A percentile compares a stretch with the other conserved stretches of the same genome.
phyloP scores from a whole-genome alignment of 2,888 invertebrate genomes.

The Hirtodrosophila confusa region DNA sequence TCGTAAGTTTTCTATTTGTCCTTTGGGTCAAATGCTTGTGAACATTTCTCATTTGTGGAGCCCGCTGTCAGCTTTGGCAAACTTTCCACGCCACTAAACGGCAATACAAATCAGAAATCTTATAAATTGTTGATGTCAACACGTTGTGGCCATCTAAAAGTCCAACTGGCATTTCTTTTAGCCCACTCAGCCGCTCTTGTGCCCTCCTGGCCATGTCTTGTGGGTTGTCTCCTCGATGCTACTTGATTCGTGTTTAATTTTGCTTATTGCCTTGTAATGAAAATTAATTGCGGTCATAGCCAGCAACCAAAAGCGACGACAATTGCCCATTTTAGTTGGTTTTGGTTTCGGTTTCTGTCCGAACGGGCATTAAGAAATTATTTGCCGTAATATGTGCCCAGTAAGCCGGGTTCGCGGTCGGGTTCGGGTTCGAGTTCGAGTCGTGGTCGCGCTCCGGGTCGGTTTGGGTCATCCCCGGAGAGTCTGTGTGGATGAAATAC shows the following conservation, averaged over 20 bases:
- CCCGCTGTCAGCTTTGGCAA: neutral
- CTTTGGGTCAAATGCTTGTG: slow-evolving; percentile 9
- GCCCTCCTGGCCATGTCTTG: neutral
- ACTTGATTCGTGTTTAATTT: slow-evolving; percentile 74
- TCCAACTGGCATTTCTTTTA: neutral
- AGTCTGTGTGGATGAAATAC: slow-evolving; percentile 45
- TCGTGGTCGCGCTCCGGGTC: neutral
- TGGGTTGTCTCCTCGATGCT: slow-evolving; percentile 9
- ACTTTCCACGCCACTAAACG: slow-evolving; percentile 5
- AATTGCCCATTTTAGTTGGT: slow-evolving; percentile 21
- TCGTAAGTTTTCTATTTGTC: slow-evolving; percentile 15
- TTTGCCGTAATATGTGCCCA: slow-evolving; percentile 37
- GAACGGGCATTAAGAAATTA: slow-evolving; percentile 49
- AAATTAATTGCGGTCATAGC: slow-evolving; percentile 68
- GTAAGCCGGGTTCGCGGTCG: slow-evolving; percentile 1
- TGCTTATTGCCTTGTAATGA: slow-evolving; percentile 74
- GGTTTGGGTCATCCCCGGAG: slow-evolving; percentile 9
- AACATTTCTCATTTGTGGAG: slow-evolving; percentile 11
- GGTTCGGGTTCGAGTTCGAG: neutral
- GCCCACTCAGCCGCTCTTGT: neutral
- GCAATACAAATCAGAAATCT: slow-evolving; percentile 37
- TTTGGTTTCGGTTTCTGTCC: slow-evolving; percentile 21
- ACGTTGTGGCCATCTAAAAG: slow-evolving; percentile 29
- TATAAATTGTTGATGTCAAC: slow-evolving; percentile 66
- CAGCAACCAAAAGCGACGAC: slow-evolving; percentile 32